phyloP scores from a whole-genome alignment of 2,113 vertebrate genomes.

The Platanista minor region DNA sequence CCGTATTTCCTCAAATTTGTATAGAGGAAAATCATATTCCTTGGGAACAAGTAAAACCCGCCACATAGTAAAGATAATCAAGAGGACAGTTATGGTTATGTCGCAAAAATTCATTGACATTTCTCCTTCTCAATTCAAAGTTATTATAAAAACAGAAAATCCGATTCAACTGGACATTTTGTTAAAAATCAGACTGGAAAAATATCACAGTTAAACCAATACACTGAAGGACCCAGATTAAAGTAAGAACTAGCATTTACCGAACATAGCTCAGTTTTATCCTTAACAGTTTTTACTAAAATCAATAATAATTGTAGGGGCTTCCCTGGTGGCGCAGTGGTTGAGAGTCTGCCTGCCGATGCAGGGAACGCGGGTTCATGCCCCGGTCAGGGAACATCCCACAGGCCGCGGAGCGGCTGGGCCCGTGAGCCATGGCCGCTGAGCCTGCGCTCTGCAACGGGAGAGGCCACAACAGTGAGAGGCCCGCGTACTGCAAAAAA shows the following conservation, averaged over 20 bases:
- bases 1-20: neutral
- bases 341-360: too few relatives aligned
- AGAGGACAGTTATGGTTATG: neutral
- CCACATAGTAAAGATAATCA: neutral
- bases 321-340: too few relatives aligned
- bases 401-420: too few relatives aligned
- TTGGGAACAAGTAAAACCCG: neutral
- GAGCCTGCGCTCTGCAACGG: too few relatives aligned
- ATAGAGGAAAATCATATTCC: neutral
- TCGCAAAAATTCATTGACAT: neutral
- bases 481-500: too few relatives aligned
- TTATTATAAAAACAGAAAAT: neutral
- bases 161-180: neutral
- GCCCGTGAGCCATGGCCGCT: too few relatives aligned
- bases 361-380: too few relatives aligned
- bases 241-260: constrained; percentile 68
- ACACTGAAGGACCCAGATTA: constrained; percentile 48
- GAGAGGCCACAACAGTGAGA: too few relatives aligned
- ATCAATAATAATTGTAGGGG: constrained; percentile 45
- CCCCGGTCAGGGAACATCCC: too few relatives aligned
- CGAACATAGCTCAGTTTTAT: constrained; percentile 40
- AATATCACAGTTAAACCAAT: constrained; percentile 63
- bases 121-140: neutral
- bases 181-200: constrained; percentile 28
- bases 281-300: constrained; percentile 57